Percentiles rank a stretch among this genome's conserved stretches.
phyloP scores from a whole-genome alignment of 2,797 vertebrate species.

The Glyptemys insculpta region DNA sequence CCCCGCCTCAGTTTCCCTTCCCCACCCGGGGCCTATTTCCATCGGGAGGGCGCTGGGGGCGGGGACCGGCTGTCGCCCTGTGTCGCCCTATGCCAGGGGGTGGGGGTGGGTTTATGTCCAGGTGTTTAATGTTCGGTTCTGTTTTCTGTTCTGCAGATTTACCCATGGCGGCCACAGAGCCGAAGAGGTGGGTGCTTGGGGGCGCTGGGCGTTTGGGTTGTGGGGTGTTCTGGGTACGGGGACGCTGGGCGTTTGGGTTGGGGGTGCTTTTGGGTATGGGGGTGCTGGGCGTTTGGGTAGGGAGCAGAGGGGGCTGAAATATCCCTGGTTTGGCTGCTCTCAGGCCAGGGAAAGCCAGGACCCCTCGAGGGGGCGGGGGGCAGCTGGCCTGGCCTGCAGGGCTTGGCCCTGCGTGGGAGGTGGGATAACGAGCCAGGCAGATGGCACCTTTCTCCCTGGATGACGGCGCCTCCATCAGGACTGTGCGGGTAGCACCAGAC shows the following conservation, averaged over 20 bases:
- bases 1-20: background rate
- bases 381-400: background rate
- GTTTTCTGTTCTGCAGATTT: background rate
- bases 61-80: background rate
- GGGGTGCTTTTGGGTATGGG: too few relatives aligned
- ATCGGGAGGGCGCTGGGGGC: too few relatives aligned
- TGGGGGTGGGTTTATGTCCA: background rate
- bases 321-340: background rate
- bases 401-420: background rate
- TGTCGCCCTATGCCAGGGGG: too few relatives aligned
- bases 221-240: too few relatives aligned
- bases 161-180: background rate
- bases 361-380: background rate
- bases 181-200: background rate
- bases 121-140: background rate
- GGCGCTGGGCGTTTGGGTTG: too few relatives aligned
- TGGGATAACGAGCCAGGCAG: background rate
- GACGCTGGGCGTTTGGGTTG: too few relatives aligned
- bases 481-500: too few relatives aligned
- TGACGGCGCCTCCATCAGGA: rapidly evolving
- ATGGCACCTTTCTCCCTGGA: background rate
- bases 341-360: background rate
- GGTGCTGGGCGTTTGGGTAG: too few relatives aligned
- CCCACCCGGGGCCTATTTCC: too few relatives aligned
- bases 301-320: too few relatives aligned